These are phyloP conservation scores for Spodoptera littoralis DNA, from an alignment of 2,888 invertebrate species.

Conservation along the genomic window DNA sequence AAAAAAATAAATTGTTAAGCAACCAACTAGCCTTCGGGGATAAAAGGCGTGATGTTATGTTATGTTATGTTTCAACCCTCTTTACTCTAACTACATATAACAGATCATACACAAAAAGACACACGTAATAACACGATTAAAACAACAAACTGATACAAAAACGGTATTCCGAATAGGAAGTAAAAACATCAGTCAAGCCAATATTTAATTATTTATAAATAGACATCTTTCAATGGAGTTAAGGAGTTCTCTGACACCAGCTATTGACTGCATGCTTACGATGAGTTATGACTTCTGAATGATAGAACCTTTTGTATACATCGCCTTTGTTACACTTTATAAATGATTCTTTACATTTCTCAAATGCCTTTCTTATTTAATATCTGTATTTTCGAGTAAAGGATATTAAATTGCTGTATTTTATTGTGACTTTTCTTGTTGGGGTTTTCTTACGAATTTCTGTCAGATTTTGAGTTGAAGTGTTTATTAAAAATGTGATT, in stretches of 20 bases:
- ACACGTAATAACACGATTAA: background rate
- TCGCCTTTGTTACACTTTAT: slow-evolving; percentile 72
- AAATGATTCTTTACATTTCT: slow-evolving; percentile 65
- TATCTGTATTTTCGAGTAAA: slow-evolving; percentile 39
- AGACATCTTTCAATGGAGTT: slow-evolving; percentile 78
- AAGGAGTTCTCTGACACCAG: slow-evolving; percentile 81
- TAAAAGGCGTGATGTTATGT: no score
- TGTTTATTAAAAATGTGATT: background rate
- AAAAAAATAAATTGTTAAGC: no score
- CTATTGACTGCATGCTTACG: slow-evolving; percentile 82
- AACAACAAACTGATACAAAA: background rate
- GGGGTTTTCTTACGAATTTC: no score
- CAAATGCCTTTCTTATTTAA: slow-evolving; percentile 59
- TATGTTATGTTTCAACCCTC: no score
- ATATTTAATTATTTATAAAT: slow-evolving; percentile 86
- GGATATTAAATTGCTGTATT: slow-evolving; percentile 24
- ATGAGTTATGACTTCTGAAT: slow-evolving; percentile 81
- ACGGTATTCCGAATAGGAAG: slow-evolving; percentile 56
- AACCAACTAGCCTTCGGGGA: no score
- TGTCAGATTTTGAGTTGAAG: background rate
- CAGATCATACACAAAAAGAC: no score
- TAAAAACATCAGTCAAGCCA: slow-evolving; percentile 69
- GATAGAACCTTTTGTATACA: slow-evolving; percentile 77
- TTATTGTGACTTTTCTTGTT: slow-evolving; percentile 17
- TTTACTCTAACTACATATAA: no score